Base-by-base conservation (phyloP, 2,888 invertebrate species). In the Hyposoter didymator region DNA sequence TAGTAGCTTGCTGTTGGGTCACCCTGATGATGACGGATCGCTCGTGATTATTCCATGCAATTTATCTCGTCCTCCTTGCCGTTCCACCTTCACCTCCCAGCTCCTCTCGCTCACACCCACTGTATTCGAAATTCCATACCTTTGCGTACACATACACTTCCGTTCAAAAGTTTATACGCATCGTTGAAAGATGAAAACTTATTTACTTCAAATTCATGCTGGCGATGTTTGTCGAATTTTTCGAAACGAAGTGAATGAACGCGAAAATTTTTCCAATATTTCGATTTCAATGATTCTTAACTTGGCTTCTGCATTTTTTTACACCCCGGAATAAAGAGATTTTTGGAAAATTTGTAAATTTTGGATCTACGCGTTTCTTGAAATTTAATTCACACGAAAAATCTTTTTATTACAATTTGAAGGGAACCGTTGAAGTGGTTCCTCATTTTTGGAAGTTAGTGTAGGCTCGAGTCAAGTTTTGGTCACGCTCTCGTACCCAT, bases 11-110 rank as follows among this genome's bases (percentile, higher is more conserved):
- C 78, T 74, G 74, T 62, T 78, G 82, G 84, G 84, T 86, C 82
- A 82, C 81, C 66, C 85, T 89, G 90, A 91, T 89, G 90, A 91
- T 90, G 91, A 91, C 88, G 91, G 88, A 91, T 91, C 89, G 89
- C 84, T 83, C 85, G 84, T 90, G 89, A 90, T 90, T 90, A 90
- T 89, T 86, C 89, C 87, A 82, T 83, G 86, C 88, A 87, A 91
- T 91, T 89, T 90, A 90, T 89, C 90, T 87, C 84, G 47, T 86
- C 82, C 70, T 64, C 62, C 78, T 73, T 28, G 43, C 52, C 22
- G 10, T 73, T 52, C 43, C 45, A 59, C 5, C 69, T 69, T 17
- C 70, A 66, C 75, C 39, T 6, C 19, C 28, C 2, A 45, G 12
- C 22, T 35, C n/a, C 45, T 32, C 22, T 67, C 22, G 47, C 72